phyloP scores from a whole-genome alignment of 2,797 vertebrate species.

The Micropoecilia bifurca region DNA sequence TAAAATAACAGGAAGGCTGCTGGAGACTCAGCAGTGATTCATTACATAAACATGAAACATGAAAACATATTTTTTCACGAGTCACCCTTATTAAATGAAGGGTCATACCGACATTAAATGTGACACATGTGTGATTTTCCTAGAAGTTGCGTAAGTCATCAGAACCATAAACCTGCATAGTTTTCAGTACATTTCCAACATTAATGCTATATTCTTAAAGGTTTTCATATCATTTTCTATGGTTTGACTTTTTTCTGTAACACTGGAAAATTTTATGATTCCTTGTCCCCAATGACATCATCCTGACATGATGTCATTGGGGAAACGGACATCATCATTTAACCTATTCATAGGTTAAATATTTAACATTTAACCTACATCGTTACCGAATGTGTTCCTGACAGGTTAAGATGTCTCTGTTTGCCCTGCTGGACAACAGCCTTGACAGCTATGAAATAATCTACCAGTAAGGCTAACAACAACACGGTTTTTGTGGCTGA shows the following conservation, averaged over 20 bases:
- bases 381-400: constrained; percentile 73
- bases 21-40: constrained; percentile 55
- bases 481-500: constrained; percentile 50
- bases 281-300: constrained; percentile 57
- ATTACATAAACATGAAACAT: constrained; percentile 42
- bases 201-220: constrained; percentile 6
- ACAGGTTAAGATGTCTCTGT: constrained; percentile 41
- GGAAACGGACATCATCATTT: too few relatives aligned
- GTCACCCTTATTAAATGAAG: constrained; percentile 44
- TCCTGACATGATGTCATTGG: too few relatives aligned
- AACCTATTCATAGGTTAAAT: too few relatives aligned
- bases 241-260: constrained; percentile 3
- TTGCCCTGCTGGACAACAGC: constrained; percentile 63
- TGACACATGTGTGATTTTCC: constrained; percentile 68
- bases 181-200: background rate
- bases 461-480: constrained; percentile 80
- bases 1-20: constrained; percentile 44
- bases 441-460: constrained; percentile 84
- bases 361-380: constrained; percentile 16
- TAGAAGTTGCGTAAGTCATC: constrained; percentile 59
- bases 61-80: constrained; percentile 70
- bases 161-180: constrained; percentile 9
- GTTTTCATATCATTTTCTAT: background rate
- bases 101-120: constrained; percentile 34
- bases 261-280: constrained; percentile 19